Evolutionary conservation across 2,888 invertebrate species (phyloP), one percentile per base, ranked within the genome.

Genomic region (Folsomia candida): DNA sequence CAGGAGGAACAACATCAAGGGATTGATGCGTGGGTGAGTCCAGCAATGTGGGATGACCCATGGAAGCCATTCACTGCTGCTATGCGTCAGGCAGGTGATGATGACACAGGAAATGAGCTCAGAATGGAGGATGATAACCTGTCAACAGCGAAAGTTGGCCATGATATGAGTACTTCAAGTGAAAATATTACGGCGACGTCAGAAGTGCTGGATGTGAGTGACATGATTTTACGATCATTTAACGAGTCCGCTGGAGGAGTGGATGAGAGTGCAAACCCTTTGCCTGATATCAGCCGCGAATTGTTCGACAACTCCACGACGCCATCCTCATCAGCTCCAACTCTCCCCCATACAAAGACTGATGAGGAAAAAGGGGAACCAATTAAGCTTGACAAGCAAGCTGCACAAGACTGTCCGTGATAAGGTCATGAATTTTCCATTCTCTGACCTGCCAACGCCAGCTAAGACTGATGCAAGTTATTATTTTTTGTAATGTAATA

Each of bases 41-140:
- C 74, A 11, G 69, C 72, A 61, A 76, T 76, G 76, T 76, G 76
- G 76, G 29, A 67, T 1, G 76, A 76, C 27, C 76, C 76, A 20
- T 76, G 76, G 74, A 67, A 63, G 51, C 11, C 63, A 14, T 37
- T 70, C n/a, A 54, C 54, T 14, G 54, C 6, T 14, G 4, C 24
- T n/a, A n/a, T 4, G 4, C 4, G 20, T 20, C 20, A 57, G 22
- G 22, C 24, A 24, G 6, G n/a, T 4, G 57, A 9, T 24, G 59
- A 59, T 24, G 24, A 18, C 6, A 59, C 18, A 2, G 59, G 3
- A 59, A 18, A 4, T 4, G 57, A 57, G n/a, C 18, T 11, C 9
- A 11, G 18, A 6, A 18, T n/a, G 6, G 24, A 59, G 22, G 59
- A 59, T 59, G 59, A 59, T 25, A 22, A 2, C 24, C 4, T 22